phyloP scores from a whole-genome alignment of 2,797 vertebrate genomes.

The Eulemur albifrons region DNA sequence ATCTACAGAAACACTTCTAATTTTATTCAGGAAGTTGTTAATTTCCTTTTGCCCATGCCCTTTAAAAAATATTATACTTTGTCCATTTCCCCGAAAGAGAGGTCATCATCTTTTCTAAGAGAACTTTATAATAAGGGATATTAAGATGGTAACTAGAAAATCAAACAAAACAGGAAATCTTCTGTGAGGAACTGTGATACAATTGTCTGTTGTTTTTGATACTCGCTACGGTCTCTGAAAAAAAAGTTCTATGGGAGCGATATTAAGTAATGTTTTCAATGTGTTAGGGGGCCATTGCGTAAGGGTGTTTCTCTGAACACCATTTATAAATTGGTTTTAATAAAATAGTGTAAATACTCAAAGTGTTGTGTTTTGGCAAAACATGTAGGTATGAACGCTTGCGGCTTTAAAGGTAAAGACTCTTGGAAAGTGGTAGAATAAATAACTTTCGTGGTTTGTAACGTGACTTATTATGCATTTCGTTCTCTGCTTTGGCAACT shows the following conservation, averaged over 20 bases:
- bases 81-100: slow-evolving; percentile 30
- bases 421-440: not conserved
- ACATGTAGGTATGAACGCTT: not conserved
- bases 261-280: not conserved
- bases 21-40: not conserved
- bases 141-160: slow-evolving; percentile 7
- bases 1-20: not conserved
- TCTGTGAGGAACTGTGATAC: not conserved
- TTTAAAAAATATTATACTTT: not conserved
- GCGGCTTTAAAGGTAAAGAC: not conserved
- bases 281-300: not conserved
- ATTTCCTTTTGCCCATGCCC: not conserved
- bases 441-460: not conserved
- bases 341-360: not conserved
- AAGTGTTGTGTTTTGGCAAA: not conserved
- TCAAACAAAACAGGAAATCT: not conserved
- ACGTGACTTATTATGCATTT: not conserved
- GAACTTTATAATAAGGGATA: slow-evolving; percentile 11
- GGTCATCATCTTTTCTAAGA: slow-evolving; percentile 16
- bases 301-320: not conserved
- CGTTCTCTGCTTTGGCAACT: not conserved
- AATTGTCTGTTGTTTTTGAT: not conserved
- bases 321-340: not conserved
- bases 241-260: not conserved
- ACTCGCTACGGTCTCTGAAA: not conserved